Evolutionary conservation across 2,888 invertebrate genomes (phyloP), one percentile per base, ranked within the genome.

Genomic region (Mythimna ferrago): DNA sequence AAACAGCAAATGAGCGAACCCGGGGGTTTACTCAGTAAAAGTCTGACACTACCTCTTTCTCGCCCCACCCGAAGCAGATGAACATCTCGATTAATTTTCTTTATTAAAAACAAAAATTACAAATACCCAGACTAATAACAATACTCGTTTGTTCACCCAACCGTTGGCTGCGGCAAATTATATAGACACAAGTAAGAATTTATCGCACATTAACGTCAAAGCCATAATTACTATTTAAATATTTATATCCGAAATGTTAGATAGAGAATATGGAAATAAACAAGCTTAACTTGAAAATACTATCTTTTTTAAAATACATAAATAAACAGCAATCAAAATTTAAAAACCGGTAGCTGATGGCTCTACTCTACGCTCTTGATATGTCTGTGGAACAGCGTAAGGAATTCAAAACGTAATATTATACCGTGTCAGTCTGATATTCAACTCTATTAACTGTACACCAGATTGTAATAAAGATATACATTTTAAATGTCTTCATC

Each of bases 391-490:
- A 32, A 61, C 19, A 61, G 51, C 58, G 60, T 26, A 48, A 60
- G 78, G 66, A 81, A 82, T 80, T 67, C 67, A 54, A 48, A 68
- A 72, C 64, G 38, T 79, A 80, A 73, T 73, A 75, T 68, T 66
- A 83, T 63, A 71, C 66, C 66, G 54, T 71, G 81, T 71, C 79
- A 80, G 70, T 66, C 64, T 74, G 66, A 83, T 68, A 79, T 79
- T 74, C 64, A 21, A 66, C 76, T 74, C 65, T 76, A 83, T 76
- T 81, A 82, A 66, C 67, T 64, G 71, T 66, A 56, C 53, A 41
- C 61, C 58, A 79, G 79, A 83, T 85, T 64, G 75, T 57, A 71
- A 63, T 83, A 71, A 73, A 83, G 79, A 83, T 83, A 75, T 73
- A 58, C 51, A 58, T 69, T 85, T 73, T 66, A 19, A 71, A 85